phyloP scores from a whole-genome alignment of 2,797 vertebrate species.

The Crenichthys baileyi region DNA sequence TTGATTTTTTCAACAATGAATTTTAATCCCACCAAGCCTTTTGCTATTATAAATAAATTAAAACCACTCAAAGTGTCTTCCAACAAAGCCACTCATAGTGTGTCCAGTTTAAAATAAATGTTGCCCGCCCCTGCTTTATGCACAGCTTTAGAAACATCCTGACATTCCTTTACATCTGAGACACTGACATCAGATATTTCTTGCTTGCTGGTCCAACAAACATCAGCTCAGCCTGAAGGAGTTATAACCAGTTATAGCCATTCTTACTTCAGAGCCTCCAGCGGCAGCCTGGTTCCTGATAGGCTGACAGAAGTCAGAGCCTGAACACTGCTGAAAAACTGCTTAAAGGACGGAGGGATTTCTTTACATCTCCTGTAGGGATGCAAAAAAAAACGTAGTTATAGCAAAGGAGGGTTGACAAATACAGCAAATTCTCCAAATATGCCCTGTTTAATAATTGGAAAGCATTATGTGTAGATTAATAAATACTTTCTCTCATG shows the following conservation, averaged over 20 bases:
- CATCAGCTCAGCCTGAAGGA: not conserved
- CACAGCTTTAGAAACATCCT: not conserved
- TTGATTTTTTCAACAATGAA: not conserved
- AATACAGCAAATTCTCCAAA: not conserved
- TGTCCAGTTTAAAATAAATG: not conserved
- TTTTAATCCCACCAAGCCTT: not conserved
- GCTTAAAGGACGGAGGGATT: conserved; percentile 89
- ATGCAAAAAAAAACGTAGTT: not conserved
- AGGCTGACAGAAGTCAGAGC: conserved; percentile 88
- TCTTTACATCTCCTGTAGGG: conserved; percentile 90
- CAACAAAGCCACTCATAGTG: not conserved
- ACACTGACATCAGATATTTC: not conserved
- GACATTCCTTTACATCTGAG: not conserved
- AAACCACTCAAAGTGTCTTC: not conserved
- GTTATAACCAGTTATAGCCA: not conserved
- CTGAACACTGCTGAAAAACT: conserved; percentile 91
- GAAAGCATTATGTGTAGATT: not conserved
- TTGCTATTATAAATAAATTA: not conserved
- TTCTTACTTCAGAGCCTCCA: conserved; percentile 94
- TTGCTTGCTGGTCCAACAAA: not conserved
- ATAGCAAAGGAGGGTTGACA: not conserved
- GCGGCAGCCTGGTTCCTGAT: conserved; percentile 90
- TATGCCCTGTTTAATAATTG: not conserved
- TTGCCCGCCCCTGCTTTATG: not conserved
- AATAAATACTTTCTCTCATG: not conserved